Percentiles rank a stretch among this genome's conserved stretches.
phyloP scores from a whole-genome alignment of 2,888 invertebrate species.

The Drosophila meridionalis region DNA sequence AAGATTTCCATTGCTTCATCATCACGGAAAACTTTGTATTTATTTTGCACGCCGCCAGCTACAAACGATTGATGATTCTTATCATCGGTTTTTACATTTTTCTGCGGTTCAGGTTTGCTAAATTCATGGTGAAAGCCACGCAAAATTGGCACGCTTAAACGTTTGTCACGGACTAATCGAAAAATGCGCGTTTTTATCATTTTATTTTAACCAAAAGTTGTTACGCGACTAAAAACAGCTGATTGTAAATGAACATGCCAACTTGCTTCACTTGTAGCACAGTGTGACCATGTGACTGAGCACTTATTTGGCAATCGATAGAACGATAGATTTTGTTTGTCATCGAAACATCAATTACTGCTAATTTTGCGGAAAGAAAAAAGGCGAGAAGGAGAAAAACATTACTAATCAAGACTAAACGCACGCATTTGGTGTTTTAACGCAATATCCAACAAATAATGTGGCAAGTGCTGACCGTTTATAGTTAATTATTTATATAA shows the following conservation, averaged over 20 bases:
- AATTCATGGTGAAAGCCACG: conserved; percentile 83
- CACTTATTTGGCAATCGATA: conserved; percentile 18
- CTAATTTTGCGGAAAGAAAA: conserved; percentile 59
- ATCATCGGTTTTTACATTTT: neutral
- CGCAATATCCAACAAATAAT: conserved; percentile 43
- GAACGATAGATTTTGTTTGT: conserved; percentile 30
- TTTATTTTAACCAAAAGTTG: conserved; percentile 28
- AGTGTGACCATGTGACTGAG: conserved; percentile 29
- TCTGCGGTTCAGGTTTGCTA: conserved; percentile 60
- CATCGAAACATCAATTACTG: conserved; percentile 61
- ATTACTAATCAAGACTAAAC: conserved; percentile 52
- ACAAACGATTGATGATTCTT: conserved; percentile 60
- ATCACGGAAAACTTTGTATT: conserved; percentile 90
- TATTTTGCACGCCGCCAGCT: conserved; percentile 86
- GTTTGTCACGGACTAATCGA: conserved; percentile 70
- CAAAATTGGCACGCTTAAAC: conserved; percentile 70
- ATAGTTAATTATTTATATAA: conserved; percentile 45
- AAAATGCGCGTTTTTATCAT: conserved; percentile 74
- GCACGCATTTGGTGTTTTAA: conserved; percentile 41
- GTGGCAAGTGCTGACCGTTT: conserved; percentile 41
- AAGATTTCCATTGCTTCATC: conserved; percentile 89
- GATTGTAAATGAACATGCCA: conserved; percentile 21
- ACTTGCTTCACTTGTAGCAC: neutral
- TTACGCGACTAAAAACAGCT: conserved; percentile 56
- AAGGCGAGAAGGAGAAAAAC: conserved; percentile 40